These are phyloP conservation scores for Brachionichthys hirsutus DNA, from an alignment of 2,113 vertebrate genomes.

Conservation along the genomic window DNA sequence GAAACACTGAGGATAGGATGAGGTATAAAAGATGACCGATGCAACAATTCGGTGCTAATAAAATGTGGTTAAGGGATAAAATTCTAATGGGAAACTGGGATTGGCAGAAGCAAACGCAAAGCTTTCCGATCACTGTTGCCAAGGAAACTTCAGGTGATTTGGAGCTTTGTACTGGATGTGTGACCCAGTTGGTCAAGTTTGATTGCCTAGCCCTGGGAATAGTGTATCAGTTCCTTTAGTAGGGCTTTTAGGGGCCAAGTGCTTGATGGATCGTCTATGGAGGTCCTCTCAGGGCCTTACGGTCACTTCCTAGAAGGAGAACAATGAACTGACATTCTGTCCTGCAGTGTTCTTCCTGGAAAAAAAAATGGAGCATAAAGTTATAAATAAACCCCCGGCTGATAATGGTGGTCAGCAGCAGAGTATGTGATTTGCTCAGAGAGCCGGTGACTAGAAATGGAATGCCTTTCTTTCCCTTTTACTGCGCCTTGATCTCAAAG, in stretches of 20 bases:
- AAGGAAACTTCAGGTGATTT: slow-evolving; percentile 55
- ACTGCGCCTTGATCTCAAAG: slow-evolving; percentile 42
- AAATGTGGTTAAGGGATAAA: slow-evolving; percentile 48
- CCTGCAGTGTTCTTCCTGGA: slow-evolving; percentile 61
- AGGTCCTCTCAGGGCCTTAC: slow-evolving; percentile 28
- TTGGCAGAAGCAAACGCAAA: slow-evolving; percentile 49
- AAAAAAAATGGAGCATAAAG: slow-evolving; percentile 53
- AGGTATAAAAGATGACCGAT: slow-evolving; percentile 23
- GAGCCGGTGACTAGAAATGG: slow-evolving; percentile 22
- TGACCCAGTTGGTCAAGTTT: slow-evolving; percentile 39
- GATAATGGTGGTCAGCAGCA: slow-evolving; percentile 38
- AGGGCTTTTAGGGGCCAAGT: background rate
- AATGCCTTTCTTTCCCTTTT: slow-evolving; percentile 38
- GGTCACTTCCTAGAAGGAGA: slow-evolving; percentile 67
- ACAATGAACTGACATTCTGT: slow-evolving; percentile 68
- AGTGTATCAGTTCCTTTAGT: slow-evolving; percentile 31
- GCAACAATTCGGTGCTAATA: slow-evolving; percentile 44
- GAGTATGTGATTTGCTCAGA: slow-evolving; percentile 2
- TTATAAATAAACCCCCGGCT: slow-evolving; percentile 68
- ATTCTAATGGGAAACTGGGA: slow-evolving; percentile 33
- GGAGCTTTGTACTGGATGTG: slow-evolving; percentile 21
- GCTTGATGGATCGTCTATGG: slow-evolving; percentile 24
- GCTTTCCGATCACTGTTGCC: slow-evolving; percentile 45
- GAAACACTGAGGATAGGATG: slow-evolving; percentile 1
- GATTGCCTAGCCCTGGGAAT: slow-evolving; percentile 38